Percentiles rank a stretch among this genome's conserved stretches.
phyloP scores from a whole-genome alignment of 1,140 invertebrate genomes.

The Trinorchestia longiramus region DNA sequence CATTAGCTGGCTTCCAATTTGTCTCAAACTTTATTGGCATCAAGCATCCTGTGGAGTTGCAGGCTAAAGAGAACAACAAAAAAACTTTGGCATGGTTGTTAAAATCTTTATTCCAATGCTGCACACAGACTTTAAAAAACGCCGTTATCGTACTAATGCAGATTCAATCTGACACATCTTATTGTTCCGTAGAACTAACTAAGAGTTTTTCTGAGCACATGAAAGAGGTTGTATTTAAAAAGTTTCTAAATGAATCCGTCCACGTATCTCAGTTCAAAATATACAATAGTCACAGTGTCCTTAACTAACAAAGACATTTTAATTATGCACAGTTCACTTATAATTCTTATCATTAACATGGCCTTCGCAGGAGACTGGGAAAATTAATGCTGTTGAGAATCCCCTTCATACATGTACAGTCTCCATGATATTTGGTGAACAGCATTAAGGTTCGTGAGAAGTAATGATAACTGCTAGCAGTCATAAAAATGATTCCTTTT shows the following conservation, averaged over 20 bases:
- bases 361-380: not conserved
- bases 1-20: not conserved
- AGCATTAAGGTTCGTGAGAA: not conserved
- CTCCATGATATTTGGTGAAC: not conserved
- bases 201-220: not conserved
- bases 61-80: not conserved
- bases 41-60: not conserved
- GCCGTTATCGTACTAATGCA: not conserved
- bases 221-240: not conserved
- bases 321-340: not conserved
- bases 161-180: not conserved
- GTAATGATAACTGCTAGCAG: not conserved
- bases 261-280: not conserved
- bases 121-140: constrained; percentile 11
- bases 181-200: not conserved
- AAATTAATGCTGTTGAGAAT: not conserved
- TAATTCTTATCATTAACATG: not conserved
- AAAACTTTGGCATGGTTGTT: not conserved
- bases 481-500: not conserved
- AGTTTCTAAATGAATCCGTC: not conserved
- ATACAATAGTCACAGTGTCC: not conserved
- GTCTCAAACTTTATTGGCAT: not conserved
- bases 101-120: constrained; percentile 43
- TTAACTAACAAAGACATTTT: not conserved
- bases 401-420: not conserved